A percentile compares a stretch with the other conserved stretches of the same genome.
These are phyloP conservation scores for Nysson spinosus DNA, from an alignment of 2,888 invertebrate species.

Conservation along the genomic window DNA sequence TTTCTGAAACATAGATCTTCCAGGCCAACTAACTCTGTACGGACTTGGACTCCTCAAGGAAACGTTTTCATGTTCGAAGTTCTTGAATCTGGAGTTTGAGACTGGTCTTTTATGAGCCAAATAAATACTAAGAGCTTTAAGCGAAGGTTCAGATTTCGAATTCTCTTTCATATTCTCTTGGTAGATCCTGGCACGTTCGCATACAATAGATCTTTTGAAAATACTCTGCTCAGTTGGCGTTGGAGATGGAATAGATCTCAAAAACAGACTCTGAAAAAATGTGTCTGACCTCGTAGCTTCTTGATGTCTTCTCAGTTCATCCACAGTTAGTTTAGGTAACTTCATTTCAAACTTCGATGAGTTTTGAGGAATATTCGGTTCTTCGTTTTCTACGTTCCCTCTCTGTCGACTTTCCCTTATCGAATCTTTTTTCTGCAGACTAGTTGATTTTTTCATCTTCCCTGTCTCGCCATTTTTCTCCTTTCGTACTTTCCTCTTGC, in stretches of 20 bases:
- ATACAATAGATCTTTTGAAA: conserved; percentile 81
- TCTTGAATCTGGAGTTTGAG: conserved; percentile 84
- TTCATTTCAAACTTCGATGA: not conserved
- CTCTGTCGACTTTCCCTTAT: conserved; percentile 49
- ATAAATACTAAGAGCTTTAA: conserved; percentile 82
- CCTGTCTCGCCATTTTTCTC: conserved; percentile 3
- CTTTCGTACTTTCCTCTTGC: conserved; percentile 40
- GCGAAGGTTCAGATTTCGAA: conserved; percentile 80
- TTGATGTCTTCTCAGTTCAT: conserved; percentile 80
- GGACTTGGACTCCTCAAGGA: conserved; percentile 80
- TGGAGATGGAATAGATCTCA: conserved; percentile 78
- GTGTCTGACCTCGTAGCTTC: conserved; percentile 82
- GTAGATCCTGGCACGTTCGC: conserved; percentile 85
- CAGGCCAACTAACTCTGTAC: conserved; percentile 81
- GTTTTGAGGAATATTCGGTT: conserved; percentile 18
- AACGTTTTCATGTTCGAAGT: conserved; percentile 81
- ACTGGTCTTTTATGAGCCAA: conserved; percentile 85
- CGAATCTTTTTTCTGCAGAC: not conserved
- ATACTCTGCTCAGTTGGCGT: conserved; percentile 70
- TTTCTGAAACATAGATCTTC: conserved; percentile 76
- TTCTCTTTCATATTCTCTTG: conserved; percentile 79
- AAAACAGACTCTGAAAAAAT: conserved; percentile 86
- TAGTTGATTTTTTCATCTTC: not conserved
- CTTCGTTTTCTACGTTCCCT: conserved; percentile 52
- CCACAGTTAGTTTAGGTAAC: conserved; percentile 63